Percentiles rank a stretch among this genome's conserved stretches.
These are phyloP conservation scores for Pteronura brasiliensis DNA, from an alignment of 2,113 vertebrate genomes.

Conservation along the genomic window DNA sequence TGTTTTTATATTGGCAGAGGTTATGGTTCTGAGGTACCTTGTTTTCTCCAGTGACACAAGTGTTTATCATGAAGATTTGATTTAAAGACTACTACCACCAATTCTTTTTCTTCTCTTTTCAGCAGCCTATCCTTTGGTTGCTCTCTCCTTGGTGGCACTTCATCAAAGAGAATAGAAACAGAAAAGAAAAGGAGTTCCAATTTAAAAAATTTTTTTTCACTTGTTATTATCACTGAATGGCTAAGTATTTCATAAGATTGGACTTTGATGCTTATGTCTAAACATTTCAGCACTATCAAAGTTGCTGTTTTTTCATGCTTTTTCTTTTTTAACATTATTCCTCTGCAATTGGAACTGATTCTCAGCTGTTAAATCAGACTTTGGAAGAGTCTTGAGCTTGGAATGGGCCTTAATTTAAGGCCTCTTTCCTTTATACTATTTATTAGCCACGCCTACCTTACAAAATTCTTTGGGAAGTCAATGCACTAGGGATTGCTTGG, in stretches of 20 bases:
- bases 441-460: background rate
- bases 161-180: background rate
- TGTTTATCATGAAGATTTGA: background rate
- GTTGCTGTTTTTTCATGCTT: background rate
- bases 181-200: background rate
- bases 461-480: background rate
- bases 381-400: slow-evolving; percentile 12
- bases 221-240: background rate
- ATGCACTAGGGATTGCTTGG: background rate
- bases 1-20: background rate
- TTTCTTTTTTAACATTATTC: background rate
- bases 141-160: background rate
- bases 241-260: background rate
- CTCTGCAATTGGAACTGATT: background rate
- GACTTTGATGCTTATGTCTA: background rate
- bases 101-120: background rate
- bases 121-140: background rate
- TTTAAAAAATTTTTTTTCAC: background rate
- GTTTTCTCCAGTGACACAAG: background rate
- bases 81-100: background rate
- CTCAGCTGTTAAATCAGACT: background rate
- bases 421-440: background rate
- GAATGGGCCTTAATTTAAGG: background rate
- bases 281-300: background rate
- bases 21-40: background rate